Evolutionary conservation across 1,140 invertebrate genomes (phyloP).

Genomic region (Myzus persicae): DNA sequence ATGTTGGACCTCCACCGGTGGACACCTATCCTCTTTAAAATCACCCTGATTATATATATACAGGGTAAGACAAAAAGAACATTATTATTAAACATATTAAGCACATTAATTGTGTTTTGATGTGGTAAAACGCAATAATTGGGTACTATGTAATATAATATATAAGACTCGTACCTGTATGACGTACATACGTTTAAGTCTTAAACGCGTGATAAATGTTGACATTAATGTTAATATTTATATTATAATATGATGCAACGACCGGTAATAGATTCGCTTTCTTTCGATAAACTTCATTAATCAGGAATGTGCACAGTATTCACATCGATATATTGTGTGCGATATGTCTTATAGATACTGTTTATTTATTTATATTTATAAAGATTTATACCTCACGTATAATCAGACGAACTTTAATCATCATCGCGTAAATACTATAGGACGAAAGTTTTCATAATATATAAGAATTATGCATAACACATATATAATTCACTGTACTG

Average conservation of each 20-base stretch:
- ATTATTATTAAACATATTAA: not conserved
- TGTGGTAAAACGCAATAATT: not conserved
- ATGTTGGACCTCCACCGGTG: too few species aligned
- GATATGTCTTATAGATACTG: not conserved
- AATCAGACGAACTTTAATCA: not conserved
- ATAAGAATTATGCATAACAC: not conserved
- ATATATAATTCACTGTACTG: not conserved
- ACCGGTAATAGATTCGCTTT: not conserved
- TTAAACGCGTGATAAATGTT: not conserved
- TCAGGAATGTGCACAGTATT: too few species aligned
- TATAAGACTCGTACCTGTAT: not conserved
- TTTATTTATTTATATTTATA: not conserved
- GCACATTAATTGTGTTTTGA: not conserved
- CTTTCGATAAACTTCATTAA: not conserved
- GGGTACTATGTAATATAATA: not conserved
- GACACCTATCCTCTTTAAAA: too few species aligned
- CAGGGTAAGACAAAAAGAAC: not conserved
- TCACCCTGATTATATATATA: not conserved
- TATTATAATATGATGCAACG: not conserved
- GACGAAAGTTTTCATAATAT: not conserved
- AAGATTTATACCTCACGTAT: not conserved
- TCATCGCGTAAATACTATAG: not conserved
- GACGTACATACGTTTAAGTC: not conserved
- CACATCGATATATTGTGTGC: not conserved
- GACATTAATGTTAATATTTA: conserved; percentile 34